A percentile compares a stretch with the other conserved stretches of the same genome.
Conservation (phyloP, 2,797 vertebrate species). For the Rhabdomys pumilio region DNA sequence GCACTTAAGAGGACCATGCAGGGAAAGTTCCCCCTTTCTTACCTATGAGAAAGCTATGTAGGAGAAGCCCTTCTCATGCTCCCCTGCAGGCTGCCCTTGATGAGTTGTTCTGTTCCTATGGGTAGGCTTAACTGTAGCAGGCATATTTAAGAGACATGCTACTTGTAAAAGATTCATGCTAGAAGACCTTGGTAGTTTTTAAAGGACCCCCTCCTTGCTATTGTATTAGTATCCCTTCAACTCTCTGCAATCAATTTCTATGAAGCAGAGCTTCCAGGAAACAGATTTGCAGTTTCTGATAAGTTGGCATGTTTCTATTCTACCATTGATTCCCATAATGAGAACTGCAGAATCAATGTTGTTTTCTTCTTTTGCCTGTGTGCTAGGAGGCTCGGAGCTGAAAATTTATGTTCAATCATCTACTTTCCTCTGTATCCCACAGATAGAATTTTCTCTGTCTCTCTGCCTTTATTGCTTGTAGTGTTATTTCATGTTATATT, state of each 20-base stretch:
- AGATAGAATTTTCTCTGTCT: conserved; percentile 2
- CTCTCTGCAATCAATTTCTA: neutral
- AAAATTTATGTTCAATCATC: neutral
- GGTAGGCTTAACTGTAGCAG: neutral
- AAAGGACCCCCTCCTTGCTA: neutral
- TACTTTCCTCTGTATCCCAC: neutral
- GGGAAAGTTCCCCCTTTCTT: neutral
- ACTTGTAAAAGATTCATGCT: neutral
- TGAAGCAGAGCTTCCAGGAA: conserved; percentile 43
- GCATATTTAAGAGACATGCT: conserved; percentile 26
- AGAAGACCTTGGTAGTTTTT: conserved; percentile 5
- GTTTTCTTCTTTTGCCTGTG: neutral
- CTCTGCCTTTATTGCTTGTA: neutral
- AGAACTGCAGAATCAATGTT: neutral
- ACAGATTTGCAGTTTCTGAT: conserved; percentile 17
- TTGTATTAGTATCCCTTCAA: neutral
- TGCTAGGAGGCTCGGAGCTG: conserved; percentile 30
- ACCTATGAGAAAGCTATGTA: neutral
- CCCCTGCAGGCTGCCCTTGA: neutral
- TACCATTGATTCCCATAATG: neutral
- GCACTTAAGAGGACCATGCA: neutral
- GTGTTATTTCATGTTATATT: conserved; percentile 56
- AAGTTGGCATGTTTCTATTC: conserved; percentile 8
- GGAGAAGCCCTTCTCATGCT: neutral
- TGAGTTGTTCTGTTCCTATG: conserved; percentile 1